Percentiles rank a stretch among this genome's conserved stretches.
phyloP scores from a whole-genome alignment of 2,797 vertebrate genomes.

The Emys orbicularis region DNA sequence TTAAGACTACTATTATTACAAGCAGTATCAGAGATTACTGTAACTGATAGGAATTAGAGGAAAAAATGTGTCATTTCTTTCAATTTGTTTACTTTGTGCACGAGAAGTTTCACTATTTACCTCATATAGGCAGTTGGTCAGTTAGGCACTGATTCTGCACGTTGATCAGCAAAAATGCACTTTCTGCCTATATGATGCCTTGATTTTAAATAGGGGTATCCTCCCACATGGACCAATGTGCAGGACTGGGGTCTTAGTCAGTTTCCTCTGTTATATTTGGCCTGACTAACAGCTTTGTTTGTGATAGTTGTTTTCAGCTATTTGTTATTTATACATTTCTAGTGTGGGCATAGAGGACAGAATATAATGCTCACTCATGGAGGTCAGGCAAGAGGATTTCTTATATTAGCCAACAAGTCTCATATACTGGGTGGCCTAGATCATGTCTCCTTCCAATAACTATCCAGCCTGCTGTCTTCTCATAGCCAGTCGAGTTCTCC shows the following conservation, averaged over 20 bases:
- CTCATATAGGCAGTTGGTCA: neutral
- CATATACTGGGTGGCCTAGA: neutral
- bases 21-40: neutral
- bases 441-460: neutral
- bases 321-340: slow-evolving; percentile 63
- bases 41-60: neutral
- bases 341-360: slow-evolving; percentile 54
- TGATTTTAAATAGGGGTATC: neutral
- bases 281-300: slow-evolving; percentile 17
- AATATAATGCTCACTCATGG: slow-evolving; percentile 30
- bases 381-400: slow-evolving; percentile 33
- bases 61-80: neutral
- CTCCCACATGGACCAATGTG: neutral
- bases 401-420: fast-evolving
- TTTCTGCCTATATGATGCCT: neutral
- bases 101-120: neutral
- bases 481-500: neutral
- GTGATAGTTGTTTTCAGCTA: slow-evolving; percentile 36
- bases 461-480: neutral
- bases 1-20: neutral
- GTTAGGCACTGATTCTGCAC: neutral
- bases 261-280: slow-evolving; percentile 15
- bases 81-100: neutral
- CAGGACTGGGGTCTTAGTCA: neutral
- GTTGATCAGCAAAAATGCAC: neutral